Evolutionary conservation across 2,888 invertebrate genomes (phyloP).

Genomic region (Acanthacorydalis orientalis): DNA sequence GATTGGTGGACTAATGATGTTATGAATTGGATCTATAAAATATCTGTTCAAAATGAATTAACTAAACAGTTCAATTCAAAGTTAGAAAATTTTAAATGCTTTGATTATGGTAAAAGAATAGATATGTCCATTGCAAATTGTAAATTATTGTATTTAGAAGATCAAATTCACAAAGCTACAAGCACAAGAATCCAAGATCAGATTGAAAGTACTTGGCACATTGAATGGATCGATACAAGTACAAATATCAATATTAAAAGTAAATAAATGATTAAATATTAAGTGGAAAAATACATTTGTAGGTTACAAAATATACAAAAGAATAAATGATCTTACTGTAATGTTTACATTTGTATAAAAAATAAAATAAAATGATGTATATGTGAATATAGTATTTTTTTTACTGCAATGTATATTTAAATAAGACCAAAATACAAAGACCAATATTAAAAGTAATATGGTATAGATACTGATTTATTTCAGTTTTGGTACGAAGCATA

Average conservation of each 20-base stretch:
- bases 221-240: conserved; percentile 24
- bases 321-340: no score
- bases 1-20: conserved; percentile 26
- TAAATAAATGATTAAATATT: no score
- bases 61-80: neutral
- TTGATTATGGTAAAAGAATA: conserved; percentile 11
- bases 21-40: conserved; percentile 24
- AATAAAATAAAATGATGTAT: no score
- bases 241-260: neutral
- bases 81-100: neutral
- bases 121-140: conserved; percentile 17
- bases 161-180: conserved; percentile 23
- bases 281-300: no score
- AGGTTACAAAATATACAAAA: no score
- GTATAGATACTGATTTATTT: no score
- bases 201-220: conserved; percentile 25
- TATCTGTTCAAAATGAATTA: conserved; percentile 12
- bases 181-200: conserved; percentile 25
- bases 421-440: no score
- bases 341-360: no score
- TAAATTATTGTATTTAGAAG: conserved; percentile 19
- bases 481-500: no score
- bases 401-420: no score
- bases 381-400: no score
- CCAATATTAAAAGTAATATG: no score